Base-by-base conservation (phyloP, 2,888 invertebrate species). In the Eupithecia subfuscata region DNA sequence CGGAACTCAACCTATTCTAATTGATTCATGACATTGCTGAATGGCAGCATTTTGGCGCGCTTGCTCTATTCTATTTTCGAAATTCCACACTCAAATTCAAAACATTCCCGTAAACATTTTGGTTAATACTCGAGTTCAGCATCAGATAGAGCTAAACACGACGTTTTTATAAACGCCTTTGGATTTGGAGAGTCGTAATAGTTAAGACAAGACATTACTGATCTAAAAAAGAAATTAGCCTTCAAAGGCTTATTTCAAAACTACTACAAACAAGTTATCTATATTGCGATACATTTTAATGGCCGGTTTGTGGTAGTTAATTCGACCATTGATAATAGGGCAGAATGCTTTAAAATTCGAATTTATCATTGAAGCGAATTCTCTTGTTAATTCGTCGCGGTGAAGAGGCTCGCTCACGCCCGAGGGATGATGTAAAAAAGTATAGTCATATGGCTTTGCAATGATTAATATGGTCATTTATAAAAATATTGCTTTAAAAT, bases 341-440 rank as follows among this genome's bases (percentile, higher is more conserved):
- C 84, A 85, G 83, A 88, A 88, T 85, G 85, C 40, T 11, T 67
- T 40, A 12, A 37, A 40, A 43, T 85, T 86, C 87, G 87, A 85
- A 93, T 93, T 89, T 86, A 91, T 93, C 91, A 92, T 90, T 87
- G 85, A 75, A 83, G 80, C 80, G 87, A 89, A 88, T 87, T 92
- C 91, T 90, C 93, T 92, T 84, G 92, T 92, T 92, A 91, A 93
- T 93, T 93, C 90, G 93, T 87, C 85, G 87, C 89, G 88, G 87
- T 79, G 22, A 22, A 72, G 83, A 88, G 86, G 87, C 87, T 74
- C 87, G 85, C 87, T 84, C 85, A 84, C 83, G 81, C 85, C 87
- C 86, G 82, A 84, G 87, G 83, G 83, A 84, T 82, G 84, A 80
- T 84, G 84, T 87, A 84, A 89, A 91, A 88, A 90, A 88, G 78